Evolutionary conservation across 2,113 vertebrate genomes (phyloP).

Genomic region (Mohoua ochrocephala): DNA sequence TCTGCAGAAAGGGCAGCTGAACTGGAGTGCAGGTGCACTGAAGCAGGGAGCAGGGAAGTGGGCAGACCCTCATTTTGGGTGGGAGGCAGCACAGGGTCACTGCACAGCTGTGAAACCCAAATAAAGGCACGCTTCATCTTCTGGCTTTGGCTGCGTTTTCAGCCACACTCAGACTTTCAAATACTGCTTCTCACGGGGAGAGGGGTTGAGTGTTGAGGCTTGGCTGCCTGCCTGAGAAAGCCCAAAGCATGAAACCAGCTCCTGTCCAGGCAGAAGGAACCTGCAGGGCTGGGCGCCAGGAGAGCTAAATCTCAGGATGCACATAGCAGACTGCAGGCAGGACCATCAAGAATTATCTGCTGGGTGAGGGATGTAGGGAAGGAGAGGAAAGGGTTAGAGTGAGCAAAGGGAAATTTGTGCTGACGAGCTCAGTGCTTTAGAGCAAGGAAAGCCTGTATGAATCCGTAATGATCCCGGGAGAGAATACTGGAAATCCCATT

Average conservation of each 20-base stretch:
- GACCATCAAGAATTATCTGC: not conserved
- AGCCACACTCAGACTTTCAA: not conserved
- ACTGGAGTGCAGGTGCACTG: not conserved
- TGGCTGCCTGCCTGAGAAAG: constrained; percentile 49
- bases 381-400: not conserved
- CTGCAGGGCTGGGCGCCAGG: not conserved
- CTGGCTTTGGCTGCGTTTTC: not conserved
- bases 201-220: not conserved
- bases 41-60: not conserved
- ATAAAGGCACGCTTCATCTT: constrained; percentile 15
- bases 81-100: not conserved
- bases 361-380: not conserved
- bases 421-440: not conserved
- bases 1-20: not conserved
- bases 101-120: constrained; percentile 9
- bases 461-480: not conserved
- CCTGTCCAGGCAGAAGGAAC: not conserved
- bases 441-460: not conserved
- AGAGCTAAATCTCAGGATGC: constrained; percentile 3
- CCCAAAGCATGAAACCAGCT: not conserved
- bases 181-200: not conserved
- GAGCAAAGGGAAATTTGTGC: not conserved
- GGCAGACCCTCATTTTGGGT: not conserved
- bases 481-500: not conserved
- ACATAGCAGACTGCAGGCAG: not conserved